Percentiles rank a stretch among this genome's conserved stretches.
Conservation (phyloP, 1,140 invertebrate genomes). For the Drosophila persimilis region DNA sequence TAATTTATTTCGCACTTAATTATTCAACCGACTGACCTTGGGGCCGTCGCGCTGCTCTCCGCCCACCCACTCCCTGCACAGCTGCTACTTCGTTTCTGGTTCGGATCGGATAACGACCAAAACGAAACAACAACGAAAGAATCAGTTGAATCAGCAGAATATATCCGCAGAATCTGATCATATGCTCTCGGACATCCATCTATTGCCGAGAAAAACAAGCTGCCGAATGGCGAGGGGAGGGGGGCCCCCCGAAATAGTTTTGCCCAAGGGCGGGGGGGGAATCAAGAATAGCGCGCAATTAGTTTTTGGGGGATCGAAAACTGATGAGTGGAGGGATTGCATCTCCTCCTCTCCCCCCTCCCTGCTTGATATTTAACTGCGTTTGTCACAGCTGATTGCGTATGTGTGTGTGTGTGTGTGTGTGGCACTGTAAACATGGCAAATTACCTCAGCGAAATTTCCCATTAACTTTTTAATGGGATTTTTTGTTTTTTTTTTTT, state of each 20-base stretch:
- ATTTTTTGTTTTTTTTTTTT: constrained; percentile 17
- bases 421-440: constrained; percentile 18
- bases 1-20: constrained; percentile 78
- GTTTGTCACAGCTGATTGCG: constrained; percentile 28
- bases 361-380: neutral
- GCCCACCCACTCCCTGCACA: constrained; percentile 3
- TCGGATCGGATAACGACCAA: constrained; percentile 61
- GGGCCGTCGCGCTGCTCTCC: constrained; percentile 15
- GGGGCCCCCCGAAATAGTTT: no score
- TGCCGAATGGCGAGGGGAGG: neutral
- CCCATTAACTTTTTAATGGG: constrained; percentile 47
- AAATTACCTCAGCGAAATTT: constrained; percentile 45
- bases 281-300: constrained; percentile 56
- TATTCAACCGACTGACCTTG: constrained; percentile 74
- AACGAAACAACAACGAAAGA: constrained; percentile 24
- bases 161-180: constrained; percentile 34
- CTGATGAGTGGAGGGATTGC: constrained; percentile 20
- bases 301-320: constrained; percentile 1
- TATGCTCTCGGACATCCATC: constrained; percentile 28
- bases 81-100: constrained; percentile 37
- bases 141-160: constrained; percentile 15
- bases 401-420: neutral
- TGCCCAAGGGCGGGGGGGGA: neutral
- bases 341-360: no score
- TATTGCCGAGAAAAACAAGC: constrained; percentile 26